Percentiles rank a stretch among this genome's conserved stretches.
Conservation (phyloP, 2,888 invertebrate species). For the Cybosia mesomella region DNA sequence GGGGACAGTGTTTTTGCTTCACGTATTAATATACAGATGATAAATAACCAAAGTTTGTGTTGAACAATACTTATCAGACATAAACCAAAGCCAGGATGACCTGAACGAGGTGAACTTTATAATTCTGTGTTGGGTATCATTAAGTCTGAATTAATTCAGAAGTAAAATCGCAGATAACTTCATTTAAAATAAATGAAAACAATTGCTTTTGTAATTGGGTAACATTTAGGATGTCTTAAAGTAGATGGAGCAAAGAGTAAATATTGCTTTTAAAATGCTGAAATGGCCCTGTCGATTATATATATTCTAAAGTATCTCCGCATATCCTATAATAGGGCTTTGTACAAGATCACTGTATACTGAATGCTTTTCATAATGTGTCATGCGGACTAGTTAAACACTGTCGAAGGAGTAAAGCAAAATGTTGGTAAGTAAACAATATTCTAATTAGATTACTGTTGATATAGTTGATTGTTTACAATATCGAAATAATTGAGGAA, state of each 20-base stretch:
- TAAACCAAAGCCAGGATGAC: too few species aligned
- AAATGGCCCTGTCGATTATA: not conserved
- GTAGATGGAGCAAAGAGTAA: not conserved
- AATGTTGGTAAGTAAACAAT: constrained; percentile 1
- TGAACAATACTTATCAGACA: too few species aligned
- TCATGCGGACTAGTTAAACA: not conserved
- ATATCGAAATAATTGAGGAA: constrained; percentile 36
- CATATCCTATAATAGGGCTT: too few species aligned
- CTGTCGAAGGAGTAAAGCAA: not conserved
- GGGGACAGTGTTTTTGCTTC: too few species aligned
- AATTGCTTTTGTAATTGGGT: not conserved
- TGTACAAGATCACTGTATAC: too few species aligned
- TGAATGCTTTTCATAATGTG: not conserved
- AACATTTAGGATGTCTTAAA: not conserved
- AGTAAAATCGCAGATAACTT: not conserved
- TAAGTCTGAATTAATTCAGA: too few species aligned
- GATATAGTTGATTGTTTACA: constrained; percentile 11
- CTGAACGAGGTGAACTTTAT: not conserved
- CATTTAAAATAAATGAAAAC: not conserved
- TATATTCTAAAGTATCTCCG: too few species aligned
- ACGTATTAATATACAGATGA: too few species aligned
- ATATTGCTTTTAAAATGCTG: not conserved
- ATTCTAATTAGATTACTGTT: constrained; percentile 18
- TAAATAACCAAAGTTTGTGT: too few species aligned
- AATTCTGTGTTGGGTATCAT: too few species aligned